Evolutionary conservation across 2,113 vertebrate genomes (phyloP).

Genomic region (Cheirogaleus medius): DNA sequence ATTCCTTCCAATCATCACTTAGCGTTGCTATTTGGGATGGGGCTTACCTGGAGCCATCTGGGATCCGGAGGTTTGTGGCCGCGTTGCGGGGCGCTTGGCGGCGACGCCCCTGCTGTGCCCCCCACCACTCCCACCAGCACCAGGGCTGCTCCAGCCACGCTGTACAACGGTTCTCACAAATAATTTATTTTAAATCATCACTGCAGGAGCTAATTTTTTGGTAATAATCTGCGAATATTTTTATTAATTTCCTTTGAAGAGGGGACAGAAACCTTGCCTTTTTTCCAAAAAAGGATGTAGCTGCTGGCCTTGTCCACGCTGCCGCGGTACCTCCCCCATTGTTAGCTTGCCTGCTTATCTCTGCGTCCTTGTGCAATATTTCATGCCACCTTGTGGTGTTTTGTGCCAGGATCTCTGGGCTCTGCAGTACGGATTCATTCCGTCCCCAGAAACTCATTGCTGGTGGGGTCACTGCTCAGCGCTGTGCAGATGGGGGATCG

Average conservation of each 20-base stretch:
- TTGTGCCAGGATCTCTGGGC: background rate
- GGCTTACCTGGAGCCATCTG: too few species aligned
- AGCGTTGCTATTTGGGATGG: background rate
- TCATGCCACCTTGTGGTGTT: background rate
- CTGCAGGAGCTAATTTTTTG: background rate
- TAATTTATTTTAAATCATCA: background rate
- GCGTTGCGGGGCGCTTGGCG: too few species aligned
- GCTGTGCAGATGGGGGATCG: too few species aligned
- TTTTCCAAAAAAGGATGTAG: background rate
- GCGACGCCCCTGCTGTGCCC: too few species aligned
- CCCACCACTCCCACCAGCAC: background rate
- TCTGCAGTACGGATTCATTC: background rate
- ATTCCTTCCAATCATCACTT: background rate
- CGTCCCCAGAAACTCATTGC: too few species aligned
- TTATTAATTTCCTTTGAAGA: constrained; percentile 28
- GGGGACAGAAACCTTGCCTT: background rate
- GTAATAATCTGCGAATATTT: background rate
- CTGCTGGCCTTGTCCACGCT: background rate
- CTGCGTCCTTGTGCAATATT: background rate
- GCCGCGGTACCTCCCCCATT: background rate
- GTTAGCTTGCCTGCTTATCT: constrained; percentile 10
- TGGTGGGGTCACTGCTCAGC: too few species aligned
- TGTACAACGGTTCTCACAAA: background rate
- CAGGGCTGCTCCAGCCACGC: background rate
- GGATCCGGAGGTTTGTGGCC: too few species aligned